Conservation (phyloP, 2,888 invertebrate species). For the Meteorus colon region DNA sequence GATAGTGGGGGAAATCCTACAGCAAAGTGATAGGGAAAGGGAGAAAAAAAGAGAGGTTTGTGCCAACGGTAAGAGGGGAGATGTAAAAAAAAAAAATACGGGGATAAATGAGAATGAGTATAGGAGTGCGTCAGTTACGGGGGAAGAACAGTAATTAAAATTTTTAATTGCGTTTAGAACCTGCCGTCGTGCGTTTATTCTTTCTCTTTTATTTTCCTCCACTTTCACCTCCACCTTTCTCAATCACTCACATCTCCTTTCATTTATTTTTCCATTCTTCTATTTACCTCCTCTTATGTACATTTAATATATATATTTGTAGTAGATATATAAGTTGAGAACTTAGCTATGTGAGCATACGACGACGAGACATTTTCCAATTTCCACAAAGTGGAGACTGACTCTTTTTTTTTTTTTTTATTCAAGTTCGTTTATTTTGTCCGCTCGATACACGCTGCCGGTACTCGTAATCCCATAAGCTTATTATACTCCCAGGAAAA, state of each 20-base stretch:
- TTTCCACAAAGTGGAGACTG: slow-evolving; percentile 53
- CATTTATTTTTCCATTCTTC: slow-evolving; percentile 49
- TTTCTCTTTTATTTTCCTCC: slow-evolving; percentile 44
- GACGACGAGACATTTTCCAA: slow-evolving; percentile 55
- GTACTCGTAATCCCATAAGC: slow-evolving; percentile 67
- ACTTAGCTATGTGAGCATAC: background rate
- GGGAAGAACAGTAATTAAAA: slow-evolving; percentile 68
- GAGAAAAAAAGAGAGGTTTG: background rate
- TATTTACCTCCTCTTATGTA: background rate
- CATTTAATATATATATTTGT: background rate
- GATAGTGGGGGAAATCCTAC: slow-evolving; percentile 12
- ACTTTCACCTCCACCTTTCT: slow-evolving; percentile 39
- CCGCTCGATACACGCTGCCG: slow-evolving; percentile 33
- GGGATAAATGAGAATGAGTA: slow-evolving; percentile 36
- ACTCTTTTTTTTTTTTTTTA: slow-evolving; percentile 29
- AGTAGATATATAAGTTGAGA: background rate
- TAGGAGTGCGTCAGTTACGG: slow-evolving; percentile 49
- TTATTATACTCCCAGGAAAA: slow-evolving; percentile 62
- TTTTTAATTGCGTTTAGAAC: slow-evolving; percentile 68
- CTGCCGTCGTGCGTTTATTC: slow-evolving; percentile 55
- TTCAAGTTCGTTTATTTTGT: slow-evolving; percentile 52
- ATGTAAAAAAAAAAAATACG: slow-evolving; percentile 19
- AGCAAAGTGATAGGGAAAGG: slow-evolving; percentile 21
- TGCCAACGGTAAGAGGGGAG: background rate
- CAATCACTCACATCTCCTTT: slow-evolving; percentile 41